Evolutionary conservation across 1,140 invertebrate species (phyloP).

Genomic region (Philopotamus ludificatus): DNA sequence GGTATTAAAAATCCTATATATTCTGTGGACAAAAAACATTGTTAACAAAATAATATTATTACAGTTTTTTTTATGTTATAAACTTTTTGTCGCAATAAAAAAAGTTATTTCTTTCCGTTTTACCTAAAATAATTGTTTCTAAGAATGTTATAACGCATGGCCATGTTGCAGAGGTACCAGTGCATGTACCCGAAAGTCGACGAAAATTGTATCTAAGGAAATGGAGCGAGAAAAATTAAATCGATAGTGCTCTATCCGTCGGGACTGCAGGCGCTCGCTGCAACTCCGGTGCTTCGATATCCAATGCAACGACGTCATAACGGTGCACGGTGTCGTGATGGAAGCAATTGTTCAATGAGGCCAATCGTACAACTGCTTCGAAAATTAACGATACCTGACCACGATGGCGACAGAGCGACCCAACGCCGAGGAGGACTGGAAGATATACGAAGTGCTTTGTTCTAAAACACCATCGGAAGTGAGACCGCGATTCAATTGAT

Average conservation of each 20-base stretch:
- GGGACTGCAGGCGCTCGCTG: neutral
- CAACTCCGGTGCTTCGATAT: neutral
- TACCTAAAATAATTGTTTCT: too few species aligned
- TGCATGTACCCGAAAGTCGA: too few species aligned
- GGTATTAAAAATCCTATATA: too few species aligned
- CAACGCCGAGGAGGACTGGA: constrained; percentile 63
- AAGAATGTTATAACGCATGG: too few species aligned
- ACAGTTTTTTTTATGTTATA: too few species aligned
- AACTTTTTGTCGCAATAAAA: too few species aligned
- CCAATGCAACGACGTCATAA: neutral
- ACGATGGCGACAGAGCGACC: constrained; percentile 33
- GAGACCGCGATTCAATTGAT: constrained; percentile 27
- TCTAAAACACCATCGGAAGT: constrained; percentile 52
- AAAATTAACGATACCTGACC: neutral
- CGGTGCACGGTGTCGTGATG: neutral
- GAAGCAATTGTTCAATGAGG: neutral
- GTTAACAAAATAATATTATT: too few species aligned
- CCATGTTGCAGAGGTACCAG: too few species aligned
- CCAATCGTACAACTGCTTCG: neutral
- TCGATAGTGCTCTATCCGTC: constrained; percentile 9
- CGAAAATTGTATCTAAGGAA: constrained; percentile 19
- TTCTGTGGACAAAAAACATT: too few species aligned
- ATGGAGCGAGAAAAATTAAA: constrained; percentile 12
- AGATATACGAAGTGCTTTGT: constrained; percentile 64
- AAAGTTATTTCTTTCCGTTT: too few species aligned